phyloP scores from a whole-genome alignment of 2,113 vertebrate species.

The Seriola dumerili region DNA sequence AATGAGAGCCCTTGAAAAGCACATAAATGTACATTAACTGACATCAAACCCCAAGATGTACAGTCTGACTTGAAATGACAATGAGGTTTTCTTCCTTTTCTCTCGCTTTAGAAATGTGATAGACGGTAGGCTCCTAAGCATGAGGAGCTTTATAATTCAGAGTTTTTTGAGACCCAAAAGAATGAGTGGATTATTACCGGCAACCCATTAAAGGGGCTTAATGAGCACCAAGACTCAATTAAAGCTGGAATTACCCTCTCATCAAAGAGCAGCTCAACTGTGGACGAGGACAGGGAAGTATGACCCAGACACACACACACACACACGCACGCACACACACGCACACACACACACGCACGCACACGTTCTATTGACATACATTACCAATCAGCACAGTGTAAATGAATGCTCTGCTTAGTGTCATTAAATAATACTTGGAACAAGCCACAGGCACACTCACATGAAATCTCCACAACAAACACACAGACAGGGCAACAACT shows the following conservation, averaged over 20 bases:
- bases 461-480: slow-evolving; percentile 55
- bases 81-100: slow-evolving; percentile 52
- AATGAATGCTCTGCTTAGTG: slow-evolving; percentile 50
- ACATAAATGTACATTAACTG: slow-evolving; percentile 32
- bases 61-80: slow-evolving; percentile 41
- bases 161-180: slow-evolving; percentile 70
- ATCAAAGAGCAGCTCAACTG: slow-evolving; percentile 81
- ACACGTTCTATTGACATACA: slow-evolving; percentile 32
- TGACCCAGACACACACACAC: slow-evolving; percentile 61
- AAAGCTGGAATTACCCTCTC: slow-evolving; percentile 83
- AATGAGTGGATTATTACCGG: slow-evolving; percentile 81
- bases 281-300: slow-evolving; percentile 75
- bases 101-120: slow-evolving; percentile 58
- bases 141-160: slow-evolving; percentile 69
- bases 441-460: slow-evolving; percentile 28
- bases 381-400: slow-evolving; percentile 59
- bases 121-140: slow-evolving; percentile 61
- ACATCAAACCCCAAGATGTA: slow-evolving; percentile 53
- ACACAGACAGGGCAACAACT: slow-evolving; percentile 58
- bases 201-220: slow-evolving; percentile 84
- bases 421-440: slow-evolving; percentile 37
- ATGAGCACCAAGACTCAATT: slow-evolving; percentile 85
- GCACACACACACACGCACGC: neutral
- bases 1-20: slow-evolving; percentile 35
- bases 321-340: slow-evolving; percentile 32